phyloP scores from a whole-genome alignment of 2,888 invertebrate genomes.

The Taenaris catops region DNA sequence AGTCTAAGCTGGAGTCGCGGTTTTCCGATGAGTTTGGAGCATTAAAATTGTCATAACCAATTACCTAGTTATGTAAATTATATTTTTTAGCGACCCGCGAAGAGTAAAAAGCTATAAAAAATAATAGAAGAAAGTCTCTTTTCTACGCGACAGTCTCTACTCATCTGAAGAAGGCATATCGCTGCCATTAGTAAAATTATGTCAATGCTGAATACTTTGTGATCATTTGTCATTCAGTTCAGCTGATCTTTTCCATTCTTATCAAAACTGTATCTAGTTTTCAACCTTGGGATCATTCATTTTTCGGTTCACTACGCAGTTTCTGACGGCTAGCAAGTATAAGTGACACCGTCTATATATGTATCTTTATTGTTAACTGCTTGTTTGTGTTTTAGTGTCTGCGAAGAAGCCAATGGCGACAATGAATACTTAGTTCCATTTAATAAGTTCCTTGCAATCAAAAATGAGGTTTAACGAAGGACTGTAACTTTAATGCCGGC shows the following conservation, averaged over 20 bases:
- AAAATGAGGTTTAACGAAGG: neutral
- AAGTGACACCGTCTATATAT: neutral
- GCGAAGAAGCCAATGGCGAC: neutral
- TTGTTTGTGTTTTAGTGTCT: neutral
- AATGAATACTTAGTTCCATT: no score
- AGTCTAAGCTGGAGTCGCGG: no score
- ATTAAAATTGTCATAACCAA: no score
- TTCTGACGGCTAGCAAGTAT: neutral
- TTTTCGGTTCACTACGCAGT: slow-evolving; percentile 10
- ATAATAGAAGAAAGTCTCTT: no score
- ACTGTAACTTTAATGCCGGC: no score
- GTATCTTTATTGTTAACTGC: neutral
- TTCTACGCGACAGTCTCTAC: slow-evolving; percentile 24
- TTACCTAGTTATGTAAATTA: no score
- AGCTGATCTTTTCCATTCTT: slow-evolving; percentile 27
- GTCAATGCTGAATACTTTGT: slow-evolving; percentile 45
- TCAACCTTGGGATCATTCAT: slow-evolving; percentile 20
- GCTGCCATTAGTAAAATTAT: slow-evolving; percentile 43
- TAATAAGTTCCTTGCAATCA: neutral
- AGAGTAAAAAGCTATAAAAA: no score
- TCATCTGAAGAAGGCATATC: slow-evolving; percentile 28
- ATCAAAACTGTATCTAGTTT: slow-evolving; percentile 24
- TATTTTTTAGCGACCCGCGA: no score
- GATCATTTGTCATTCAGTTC: slow-evolving; percentile 24
- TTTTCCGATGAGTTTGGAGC: no score